phyloP scores from a whole-genome alignment of 2,113 vertebrate genomes.

The Entelurus aequoreus region DNA sequence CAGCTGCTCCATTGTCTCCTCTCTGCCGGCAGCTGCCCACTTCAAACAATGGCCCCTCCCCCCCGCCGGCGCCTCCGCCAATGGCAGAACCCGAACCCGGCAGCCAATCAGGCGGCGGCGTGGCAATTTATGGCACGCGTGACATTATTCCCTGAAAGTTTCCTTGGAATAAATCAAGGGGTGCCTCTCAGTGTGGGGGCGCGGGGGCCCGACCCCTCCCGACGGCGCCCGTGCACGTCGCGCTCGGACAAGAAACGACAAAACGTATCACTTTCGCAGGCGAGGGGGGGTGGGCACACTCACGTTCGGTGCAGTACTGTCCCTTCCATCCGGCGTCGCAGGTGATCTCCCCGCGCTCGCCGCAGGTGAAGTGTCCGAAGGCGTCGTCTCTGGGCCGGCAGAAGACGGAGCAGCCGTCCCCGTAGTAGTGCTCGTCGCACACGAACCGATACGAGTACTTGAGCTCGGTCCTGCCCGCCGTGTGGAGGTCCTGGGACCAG shows the following conservation, averaged over 20 bases:
- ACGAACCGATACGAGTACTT: conserved; percentile 95
- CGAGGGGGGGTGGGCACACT: conserved; percentile 59
- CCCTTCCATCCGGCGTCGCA: conserved; percentile 96
- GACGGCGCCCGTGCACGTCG: too few species aligned
- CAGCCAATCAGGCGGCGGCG: conserved; percentile 76
- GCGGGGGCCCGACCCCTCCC: conserved; percentile 15
- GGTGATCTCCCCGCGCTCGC: conserved; percentile 90
- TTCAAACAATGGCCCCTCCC: conserved; percentile 85
- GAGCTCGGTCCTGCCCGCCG: conserved; percentile 84
- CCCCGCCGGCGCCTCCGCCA: conserved; percentile 75
- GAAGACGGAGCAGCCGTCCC: conserved; percentile 91
- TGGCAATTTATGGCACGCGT: conserved; percentile 95
- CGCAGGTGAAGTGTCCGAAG: conserved; percentile 96
- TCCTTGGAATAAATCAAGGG: conserved; percentile 82
- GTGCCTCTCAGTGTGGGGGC: conserved; percentile 10
- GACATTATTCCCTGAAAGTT: conserved; percentile 87
- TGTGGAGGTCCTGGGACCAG: conserved; percentile 97
- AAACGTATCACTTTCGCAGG: too few species aligned
- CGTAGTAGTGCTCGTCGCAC: conserved; percentile 94
- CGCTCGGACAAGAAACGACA: neutral
- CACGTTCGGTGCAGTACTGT: conserved; percentile 94
- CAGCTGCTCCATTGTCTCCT: conserved; percentile 99
- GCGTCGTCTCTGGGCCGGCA: conserved; percentile 92
- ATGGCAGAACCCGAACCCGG: conserved; percentile 65
- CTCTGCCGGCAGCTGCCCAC: conserved; percentile 86